Conservation (phyloP, 2,113 vertebrate species). For the Hydrolagus affinis region DNA sequence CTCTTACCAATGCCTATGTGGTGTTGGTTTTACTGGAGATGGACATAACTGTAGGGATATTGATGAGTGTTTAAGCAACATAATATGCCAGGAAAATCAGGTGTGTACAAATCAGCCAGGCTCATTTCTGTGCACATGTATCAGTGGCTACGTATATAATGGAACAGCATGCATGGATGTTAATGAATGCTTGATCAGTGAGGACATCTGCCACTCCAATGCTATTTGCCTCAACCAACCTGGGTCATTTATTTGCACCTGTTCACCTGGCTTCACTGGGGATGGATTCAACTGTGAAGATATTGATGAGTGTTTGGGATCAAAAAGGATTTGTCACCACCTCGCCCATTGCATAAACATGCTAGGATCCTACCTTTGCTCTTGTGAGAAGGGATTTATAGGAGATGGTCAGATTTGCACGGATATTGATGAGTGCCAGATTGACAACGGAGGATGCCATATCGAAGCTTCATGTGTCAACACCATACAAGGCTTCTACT, state of each 20-base stretch:
- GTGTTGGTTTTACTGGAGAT: constrained; percentile 42
- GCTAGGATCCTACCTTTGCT: constrained; percentile 59
- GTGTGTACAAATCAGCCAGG: constrained; percentile 57
- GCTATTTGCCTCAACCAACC: constrained; percentile 58
- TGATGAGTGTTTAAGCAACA: constrained; percentile 52
- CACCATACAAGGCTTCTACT: constrained; percentile 52
- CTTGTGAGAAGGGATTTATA: constrained; percentile 51
- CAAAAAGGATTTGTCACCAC: constrained; percentile 47
- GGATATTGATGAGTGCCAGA: constrained; percentile 61
- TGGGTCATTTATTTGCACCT: constrained; percentile 60
- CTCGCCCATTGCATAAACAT: constrained; percentile 56
- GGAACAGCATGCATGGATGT: constrained; percentile 50
- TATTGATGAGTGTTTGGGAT: constrained; percentile 54
- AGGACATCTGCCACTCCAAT: constrained; percentile 45
- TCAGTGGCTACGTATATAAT: constrained; percentile 48
- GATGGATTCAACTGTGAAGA: constrained; percentile 59
- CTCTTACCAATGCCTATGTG: constrained; percentile 39
- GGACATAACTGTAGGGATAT: constrained; percentile 49
- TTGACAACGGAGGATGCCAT: constrained; percentile 50
- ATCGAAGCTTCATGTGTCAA: constrained; percentile 55
- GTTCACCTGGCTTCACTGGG: constrained; percentile 51
- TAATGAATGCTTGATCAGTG: constrained; percentile 51
- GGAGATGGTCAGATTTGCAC: constrained; percentile 49
- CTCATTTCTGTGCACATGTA: constrained; percentile 52
- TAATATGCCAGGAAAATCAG: constrained; percentile 54